A percentile compares a stretch with the other conserved stretches of the same genome.
Conservation (phyloP, 2,113 vertebrate species). For the Gambusia holbrooki region DNA sequence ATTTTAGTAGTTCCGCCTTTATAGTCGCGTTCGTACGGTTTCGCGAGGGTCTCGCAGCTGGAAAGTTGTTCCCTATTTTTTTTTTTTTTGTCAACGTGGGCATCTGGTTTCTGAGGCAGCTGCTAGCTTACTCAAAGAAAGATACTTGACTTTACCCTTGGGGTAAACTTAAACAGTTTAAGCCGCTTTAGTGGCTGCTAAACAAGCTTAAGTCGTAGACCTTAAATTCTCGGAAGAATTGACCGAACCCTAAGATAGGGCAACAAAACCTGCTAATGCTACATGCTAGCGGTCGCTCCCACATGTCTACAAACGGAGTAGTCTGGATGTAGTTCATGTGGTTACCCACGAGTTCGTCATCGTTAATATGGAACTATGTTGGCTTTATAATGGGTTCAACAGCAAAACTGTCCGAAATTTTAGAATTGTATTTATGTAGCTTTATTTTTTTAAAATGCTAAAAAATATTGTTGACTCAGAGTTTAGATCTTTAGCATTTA, state of each 20-base stretch:
- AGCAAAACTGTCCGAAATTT: not conserved
- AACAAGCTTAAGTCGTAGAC: not conserved
- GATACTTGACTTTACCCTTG: not conserved
- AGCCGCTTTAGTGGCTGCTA: accelerated
- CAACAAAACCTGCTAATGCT: conserved; percentile 46
- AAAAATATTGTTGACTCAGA: too few species aligned
- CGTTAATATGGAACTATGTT: not conserved
- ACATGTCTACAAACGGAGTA: conserved; percentile 45
- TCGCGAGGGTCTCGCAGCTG: conserved; percentile 11
- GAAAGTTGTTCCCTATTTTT: conserved; percentile 42
- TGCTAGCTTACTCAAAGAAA: conserved; percentile 27
- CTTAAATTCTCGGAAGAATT: not conserved
- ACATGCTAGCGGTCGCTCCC: conserved; percentile 63
- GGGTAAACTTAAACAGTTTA: not conserved
- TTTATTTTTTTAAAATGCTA: not conserved
- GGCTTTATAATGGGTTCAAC: not conserved
- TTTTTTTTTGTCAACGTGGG: conserved; percentile 60
- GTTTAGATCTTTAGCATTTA: not conserved
- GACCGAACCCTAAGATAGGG: not conserved
- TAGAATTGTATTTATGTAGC: not conserved
- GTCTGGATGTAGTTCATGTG: not conserved
- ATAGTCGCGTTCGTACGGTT: not conserved
- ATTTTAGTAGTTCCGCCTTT: not conserved
- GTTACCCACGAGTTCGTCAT: not conserved
- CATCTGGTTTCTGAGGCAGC: conserved; percentile 31